These are phyloP conservation scores for Hyperoplus lanceolatus DNA, from an alignment of 2,797 vertebrate species.

Conservation along the genomic window DNA sequence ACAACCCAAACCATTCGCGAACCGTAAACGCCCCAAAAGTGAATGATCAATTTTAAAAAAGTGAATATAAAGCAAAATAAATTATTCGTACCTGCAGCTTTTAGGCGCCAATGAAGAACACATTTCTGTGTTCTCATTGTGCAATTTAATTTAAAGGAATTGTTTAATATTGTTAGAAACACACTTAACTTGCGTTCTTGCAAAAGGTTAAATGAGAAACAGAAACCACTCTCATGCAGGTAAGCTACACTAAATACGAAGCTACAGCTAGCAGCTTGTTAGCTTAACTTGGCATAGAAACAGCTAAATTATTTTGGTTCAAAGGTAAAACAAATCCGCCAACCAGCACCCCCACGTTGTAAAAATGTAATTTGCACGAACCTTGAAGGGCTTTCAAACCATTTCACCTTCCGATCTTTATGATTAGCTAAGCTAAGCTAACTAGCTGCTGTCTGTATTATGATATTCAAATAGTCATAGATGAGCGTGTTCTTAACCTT, in stretches of 20 bases:
- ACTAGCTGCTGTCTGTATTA: neutral
- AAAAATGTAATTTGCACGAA: neutral
- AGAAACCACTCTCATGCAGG: neutral
- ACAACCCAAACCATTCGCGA: slow-evolving; percentile 30
- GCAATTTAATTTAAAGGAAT: slow-evolving; percentile 17
- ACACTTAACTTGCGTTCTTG: neutral
- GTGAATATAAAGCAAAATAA: slow-evolving; percentile 28
- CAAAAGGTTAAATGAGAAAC: neutral
- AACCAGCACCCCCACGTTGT: neutral
- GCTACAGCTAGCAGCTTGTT: neutral
- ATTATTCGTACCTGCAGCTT: slow-evolving; percentile 7
- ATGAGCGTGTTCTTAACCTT: neutral
- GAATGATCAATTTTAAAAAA: slow-evolving; percentile 32
- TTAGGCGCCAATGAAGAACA: neutral
- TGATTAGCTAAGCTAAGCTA: slow-evolving; percentile 6
- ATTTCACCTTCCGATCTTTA: neutral
- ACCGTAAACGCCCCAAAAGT: slow-evolving; percentile 37
- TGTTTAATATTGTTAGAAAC: slow-evolving; percentile 14
- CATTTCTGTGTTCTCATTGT: slow-evolving; percentile 18
- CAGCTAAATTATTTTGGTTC: neutral
- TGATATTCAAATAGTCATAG: neutral
- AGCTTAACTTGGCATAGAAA: slow-evolving; percentile 3
- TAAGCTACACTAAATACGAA: neutral
- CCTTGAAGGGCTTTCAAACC: neutral
- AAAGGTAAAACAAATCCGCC: neutral